Evolutionary conservation across 2,113 vertebrate species (phyloP), one percentile per base, ranked within the genome.

Genomic region (Perognathus longimembris): DNA sequence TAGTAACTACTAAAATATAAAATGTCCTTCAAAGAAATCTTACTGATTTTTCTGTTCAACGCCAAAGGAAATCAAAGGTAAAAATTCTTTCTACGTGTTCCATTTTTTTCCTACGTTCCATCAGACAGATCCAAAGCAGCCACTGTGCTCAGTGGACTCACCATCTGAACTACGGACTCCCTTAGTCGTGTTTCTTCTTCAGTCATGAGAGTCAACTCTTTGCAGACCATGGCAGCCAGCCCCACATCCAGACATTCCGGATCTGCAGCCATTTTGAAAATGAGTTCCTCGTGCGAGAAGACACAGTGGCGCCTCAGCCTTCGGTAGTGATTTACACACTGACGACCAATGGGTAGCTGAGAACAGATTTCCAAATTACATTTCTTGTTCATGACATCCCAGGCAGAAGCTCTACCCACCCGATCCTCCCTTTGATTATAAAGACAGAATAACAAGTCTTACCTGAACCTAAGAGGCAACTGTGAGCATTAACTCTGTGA

Each of bases 211-310:
- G 98, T 98, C 98, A 99, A 98, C 97, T 99, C 99, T 95, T 99
- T 99, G 94, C 98, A 99, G 26, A 99, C 99, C 32, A 99, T 98
- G 4, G 99, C 99, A 24, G 99, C 99, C 94, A 99, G 97, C n/a
- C 99, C 99, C 50, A 99, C 99, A 5, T 99, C 99, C 45, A 99
- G 96, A 95, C 98, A 99, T 92, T 99, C 99, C 0, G 99, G 99
- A 93, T 99, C 99, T 3, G 99, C 98, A 0, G 99, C 99, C 99
- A 99, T 99, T 97, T 99, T 99, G 97, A 99, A 99, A 95, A 99
- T 98, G 28, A 99, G 98, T 94, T 99, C 99, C 83, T 99, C 99
- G 0, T 99, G 99, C 63, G 99, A 99, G 97, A 99, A 99, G 7
- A 99, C 99, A 42, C 99, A 99, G 95, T 99, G 99, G 34, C 99